These are phyloP conservation scores for Carterocephalus palaemon DNA, from an alignment of 2,888 invertebrate genomes.

Conservation along the genomic window DNA sequence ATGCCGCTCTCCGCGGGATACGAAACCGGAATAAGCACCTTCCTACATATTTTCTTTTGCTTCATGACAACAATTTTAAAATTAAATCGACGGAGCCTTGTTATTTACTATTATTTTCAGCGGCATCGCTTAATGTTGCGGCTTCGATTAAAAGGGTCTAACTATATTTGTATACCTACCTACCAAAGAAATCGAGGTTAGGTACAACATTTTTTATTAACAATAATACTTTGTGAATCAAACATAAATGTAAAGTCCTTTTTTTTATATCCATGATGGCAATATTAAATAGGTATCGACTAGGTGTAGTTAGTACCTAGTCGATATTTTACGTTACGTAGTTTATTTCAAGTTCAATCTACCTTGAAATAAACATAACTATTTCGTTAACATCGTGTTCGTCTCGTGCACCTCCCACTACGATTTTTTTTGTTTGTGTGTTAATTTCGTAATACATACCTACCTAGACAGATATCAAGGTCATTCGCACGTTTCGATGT, in stretches of 20 bases:
- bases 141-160: not conserved
- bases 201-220: no score
- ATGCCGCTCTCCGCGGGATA: slow-evolving; percentile 25
- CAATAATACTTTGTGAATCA: no score
- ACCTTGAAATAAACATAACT: no score
- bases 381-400: not conserved
- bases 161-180: not conserved
- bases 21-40: slow-evolving; percentile 27
- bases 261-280: no score
- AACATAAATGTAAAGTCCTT: no score
- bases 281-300: no score
- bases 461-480: slow-evolving; percentile 6
- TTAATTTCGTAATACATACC: slow-evolving; percentile 18
- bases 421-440: slow-evolving; percentile 3
- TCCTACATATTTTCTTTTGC: no score
- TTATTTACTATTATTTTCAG: not conserved
- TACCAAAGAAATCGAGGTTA: no score
- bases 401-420: slow-evolving; percentile 12
- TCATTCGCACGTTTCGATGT: not conserved
- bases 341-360: no score
- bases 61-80: slow-evolving; percentile 6
- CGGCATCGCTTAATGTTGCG: not conserved
- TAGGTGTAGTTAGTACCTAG: no score
- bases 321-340: no score
- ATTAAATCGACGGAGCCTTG: not conserved